Evolutionary conservation across 2,888 invertebrate genomes (phyloP), one percentile per base, ranked within the genome.

Genomic region (Glomeris marginata): DNA sequence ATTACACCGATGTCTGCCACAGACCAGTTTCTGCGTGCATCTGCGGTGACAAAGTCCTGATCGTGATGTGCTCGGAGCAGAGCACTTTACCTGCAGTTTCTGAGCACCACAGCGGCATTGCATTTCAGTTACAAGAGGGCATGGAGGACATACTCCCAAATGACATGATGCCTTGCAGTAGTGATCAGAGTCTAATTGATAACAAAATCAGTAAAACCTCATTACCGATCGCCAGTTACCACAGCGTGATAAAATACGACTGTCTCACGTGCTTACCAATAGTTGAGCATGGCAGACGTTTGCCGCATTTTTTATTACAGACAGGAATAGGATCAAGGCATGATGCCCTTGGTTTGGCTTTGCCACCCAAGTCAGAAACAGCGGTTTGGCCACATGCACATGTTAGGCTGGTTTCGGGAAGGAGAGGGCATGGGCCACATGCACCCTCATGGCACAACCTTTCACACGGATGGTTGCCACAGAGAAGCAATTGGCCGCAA

Each of bases 21-120:
- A 72, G 2, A 58, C 55, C 52, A 64, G 63, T 57, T 67, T 69
- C 54, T 90, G 91, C 48, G 80, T 83, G 64, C 97, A 97, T 59
- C 84, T 82, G 62, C 83, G 86, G 63, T 88, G 83, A 66, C 97
- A 97, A 1, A 83, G 79, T 61, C 82, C 83, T 61, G 80, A 79
- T 42, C 77, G 74, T 1, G 78, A 74, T 0, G 76, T 77, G 10
- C 87, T 66, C 47, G 84, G 77, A 0, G 71, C 70, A 3, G 28
- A 28, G 63, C 91, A 91, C 2, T 78, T 76, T 47, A 90, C 75
- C 63, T 86, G 81, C 59, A 82, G 81, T 58, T 81, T 82, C 68
- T 84, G 81, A 63, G 81, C 79, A 0, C 86, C 87, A 63, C 92
- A 92, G 37, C 87, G 81, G 60, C 92, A 92, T 50, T 77, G 77